Base-by-base conservation (phyloP, 2,113 vertebrate species). In the Chunga burmeisteri region DNA sequence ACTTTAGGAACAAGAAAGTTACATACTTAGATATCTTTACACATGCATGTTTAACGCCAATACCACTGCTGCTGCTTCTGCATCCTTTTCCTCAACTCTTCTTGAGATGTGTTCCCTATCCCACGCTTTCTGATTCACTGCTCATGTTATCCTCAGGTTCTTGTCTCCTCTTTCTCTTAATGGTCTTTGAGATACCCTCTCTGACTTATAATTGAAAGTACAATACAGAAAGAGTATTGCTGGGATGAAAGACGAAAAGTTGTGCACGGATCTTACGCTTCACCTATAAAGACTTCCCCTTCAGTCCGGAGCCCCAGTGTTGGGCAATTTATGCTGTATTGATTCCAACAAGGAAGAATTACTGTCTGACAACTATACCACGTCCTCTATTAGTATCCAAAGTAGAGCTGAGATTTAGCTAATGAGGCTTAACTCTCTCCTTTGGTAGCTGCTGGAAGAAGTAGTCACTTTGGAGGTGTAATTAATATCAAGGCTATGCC, bases 341-440 rank as follows among this genome's bases (percentile, higher is more conserved):
- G 92, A 95, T 92, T 95, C 46, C 68, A 93, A 63, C 38, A 11
- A 83, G 72, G 61, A 92, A 90, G 74, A 93, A 93, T 95, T 91
- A 79, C 59, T 84, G 30, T 70, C 80, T 92, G 95, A 86, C 68
- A 90, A 65, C 26, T 68, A 70, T n/a, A 91, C 58, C 46, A 29
- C 13, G 7, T 95, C 63, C 55, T 84, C 81, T 86, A 88, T 95
- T 95, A 93, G 29, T 77, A 84, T 81, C 42, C 59, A 81, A 66
- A 95, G 67, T 59, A 68, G 67, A 81, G 34, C 1, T 91, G 77
- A 50, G 86, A 83, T 95, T 92, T 96, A 81, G n/a, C 77, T 97
- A 94, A 96, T 86, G 65, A 94, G 75, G 59, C 83, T 95, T 94
- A 90, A 94, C 83, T 90, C 73, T 86, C 80, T 96, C 36, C 16